Base-by-base conservation (phyloP, 2,797 vertebrate species). In the Falco peregrinus region DNA sequence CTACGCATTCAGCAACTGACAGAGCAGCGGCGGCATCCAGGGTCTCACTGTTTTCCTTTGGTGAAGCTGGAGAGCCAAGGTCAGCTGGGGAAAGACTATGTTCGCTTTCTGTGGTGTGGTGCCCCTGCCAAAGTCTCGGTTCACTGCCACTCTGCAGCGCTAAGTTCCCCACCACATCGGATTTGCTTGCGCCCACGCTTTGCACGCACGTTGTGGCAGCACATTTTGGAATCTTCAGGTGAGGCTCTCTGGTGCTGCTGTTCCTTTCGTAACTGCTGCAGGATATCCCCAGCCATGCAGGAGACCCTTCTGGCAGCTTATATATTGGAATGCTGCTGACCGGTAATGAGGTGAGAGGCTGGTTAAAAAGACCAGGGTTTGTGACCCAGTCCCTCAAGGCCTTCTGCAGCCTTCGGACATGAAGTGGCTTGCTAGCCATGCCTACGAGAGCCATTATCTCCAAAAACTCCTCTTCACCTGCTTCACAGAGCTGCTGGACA, bases 361-460 rank as follows among this genome's bases (percentile, higher is more conserved):
- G 99, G 97, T 99, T 99, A 97, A 99, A 99, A 90, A 99, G 98
- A 43, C 98, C 98, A 3, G 99, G 99, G 97, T 99, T 99, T 94
- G 99, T 99, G 76, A 99, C 99, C 99, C 99, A 99, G 98, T 99
- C 99, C 28, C 99, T 98, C 95, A 99, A 97, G 9, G 99, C 98
- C 97, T 99, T 99, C 98, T 99, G 99, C 56, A 99, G 98, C 89
- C 99, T 98, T 29, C 99, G 98, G 39, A 99, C 99, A 1, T 99
- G 99, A 90, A 99, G 98, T 0, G 99, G 99, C 95, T 99, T 99
- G 98, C 99, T 99, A 73, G 99, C 99, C 99, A 99, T 99, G 95
- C 99, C 99, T 19, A 99, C 99, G 0, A 99, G 98, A 5, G 99
- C 99, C 99, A 99, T 99, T 97, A 99, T 99, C 97, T 99, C 99